Conservation (phyloP, 1,140 invertebrate genomes). For the Zaprionus ghesquierei region DNA sequence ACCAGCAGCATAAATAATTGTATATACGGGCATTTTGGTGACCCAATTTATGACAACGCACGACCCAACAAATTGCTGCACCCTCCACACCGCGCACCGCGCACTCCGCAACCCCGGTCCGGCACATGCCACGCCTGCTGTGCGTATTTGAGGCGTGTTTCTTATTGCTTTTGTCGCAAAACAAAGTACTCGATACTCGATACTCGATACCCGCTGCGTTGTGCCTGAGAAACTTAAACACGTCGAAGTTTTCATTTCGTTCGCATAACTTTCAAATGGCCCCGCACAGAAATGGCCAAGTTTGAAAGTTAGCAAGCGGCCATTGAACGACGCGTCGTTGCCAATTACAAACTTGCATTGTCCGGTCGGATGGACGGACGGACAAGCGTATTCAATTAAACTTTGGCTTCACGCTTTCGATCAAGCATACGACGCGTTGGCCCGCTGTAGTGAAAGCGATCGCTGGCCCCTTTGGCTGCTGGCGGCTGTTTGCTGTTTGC, state of each 20-base stretch:
- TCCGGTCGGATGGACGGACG: neutral
- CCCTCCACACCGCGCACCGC: slow-evolving; percentile 26
- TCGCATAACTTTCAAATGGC: slow-evolving; percentile 67
- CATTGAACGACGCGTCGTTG: slow-evolving; percentile 56
- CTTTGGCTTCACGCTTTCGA: slow-evolving; percentile 75
- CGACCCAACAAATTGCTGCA: slow-evolving; percentile 61
- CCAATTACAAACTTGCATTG: slow-evolving; percentile 55
- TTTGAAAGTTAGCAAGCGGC: slow-evolving; percentile 67
- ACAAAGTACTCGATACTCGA: slow-evolving; percentile 17
- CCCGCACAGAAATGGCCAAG: slow-evolving; percentile 45
- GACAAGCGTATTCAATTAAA: slow-evolving; percentile 68
- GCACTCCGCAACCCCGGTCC: slow-evolving; percentile 21
- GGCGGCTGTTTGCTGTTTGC: too few relatives aligned
- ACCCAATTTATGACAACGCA: slow-evolving; percentile 63
- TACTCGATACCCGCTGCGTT: slow-evolving; percentile 10
- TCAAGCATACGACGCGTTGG: slow-evolving; percentile 50
- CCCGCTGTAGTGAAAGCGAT: slow-evolving; percentile 60
- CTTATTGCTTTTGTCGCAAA: slow-evolving; percentile 71
- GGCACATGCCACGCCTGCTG: slow-evolving; percentile 5
- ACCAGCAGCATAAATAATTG: slow-evolving; percentile 57
- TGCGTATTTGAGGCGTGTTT: slow-evolving; percentile 40
- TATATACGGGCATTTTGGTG: slow-evolving; percentile 57
- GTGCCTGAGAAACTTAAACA: slow-evolving; percentile 39
- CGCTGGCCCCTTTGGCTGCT: slow-evolving; percentile 12
- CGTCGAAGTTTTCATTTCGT: slow-evolving; percentile 48